Conservation (phyloP, 1,140 invertebrate genomes). For the Wasmannia auropunctata region DNA sequence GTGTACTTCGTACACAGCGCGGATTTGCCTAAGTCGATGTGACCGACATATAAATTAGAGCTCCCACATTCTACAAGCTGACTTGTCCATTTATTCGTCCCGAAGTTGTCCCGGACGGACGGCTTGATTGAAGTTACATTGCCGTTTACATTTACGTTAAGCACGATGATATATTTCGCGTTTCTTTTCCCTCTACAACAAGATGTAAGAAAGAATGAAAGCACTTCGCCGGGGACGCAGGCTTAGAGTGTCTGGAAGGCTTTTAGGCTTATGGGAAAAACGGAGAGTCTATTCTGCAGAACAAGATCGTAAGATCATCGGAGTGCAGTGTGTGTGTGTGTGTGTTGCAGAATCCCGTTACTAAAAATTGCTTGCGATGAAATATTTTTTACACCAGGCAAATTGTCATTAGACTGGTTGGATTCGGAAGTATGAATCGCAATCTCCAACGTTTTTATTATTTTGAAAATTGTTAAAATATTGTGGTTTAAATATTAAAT, state of each 20-base stretch:
- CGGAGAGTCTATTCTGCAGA: neutral
- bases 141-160: neutral
- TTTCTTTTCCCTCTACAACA: neutral
- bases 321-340: neutral
- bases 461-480: neutral
- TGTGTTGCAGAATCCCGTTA: neutral
- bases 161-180: neutral
- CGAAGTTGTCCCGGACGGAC: neutral
- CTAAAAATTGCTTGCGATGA: neutral
- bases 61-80: neutral
- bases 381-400: neutral
- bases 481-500: neutral
- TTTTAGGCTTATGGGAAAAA: constrained; percentile 19
- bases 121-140: neutral
- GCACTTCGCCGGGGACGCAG: neutral
- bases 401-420: neutral
- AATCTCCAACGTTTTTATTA: neutral
- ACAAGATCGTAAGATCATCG: neutral
- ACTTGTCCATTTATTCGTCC: neutral
- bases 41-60: neutral
- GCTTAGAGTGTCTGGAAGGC: neutral
- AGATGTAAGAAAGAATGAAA: neutral
- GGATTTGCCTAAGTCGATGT: constrained; percentile 26
- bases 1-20: neutral
- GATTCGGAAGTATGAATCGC: neutral